phyloP scores from a whole-genome alignment of 2,888 invertebrate species.

The Eilema griseolum region DNA sequence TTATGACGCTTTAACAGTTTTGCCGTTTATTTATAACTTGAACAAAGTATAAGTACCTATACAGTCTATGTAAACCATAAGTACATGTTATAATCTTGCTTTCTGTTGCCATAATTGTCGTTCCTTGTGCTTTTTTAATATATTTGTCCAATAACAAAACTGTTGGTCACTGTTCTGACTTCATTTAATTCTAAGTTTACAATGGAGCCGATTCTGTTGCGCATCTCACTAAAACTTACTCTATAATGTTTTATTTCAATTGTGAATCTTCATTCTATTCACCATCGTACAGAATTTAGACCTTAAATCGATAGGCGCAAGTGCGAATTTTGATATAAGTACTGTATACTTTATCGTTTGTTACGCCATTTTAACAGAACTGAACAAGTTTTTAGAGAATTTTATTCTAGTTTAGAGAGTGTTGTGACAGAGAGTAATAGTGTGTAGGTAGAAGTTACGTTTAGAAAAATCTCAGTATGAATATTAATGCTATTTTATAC shows the following conservation, averaged over 20 bases:
- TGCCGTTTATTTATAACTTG: not conserved
- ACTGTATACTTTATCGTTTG: no score
- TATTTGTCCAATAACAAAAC: not conserved
- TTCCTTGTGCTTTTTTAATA: slow-evolving; percentile 38
- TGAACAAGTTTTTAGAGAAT: not conserved
- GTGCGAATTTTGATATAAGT: not conserved
- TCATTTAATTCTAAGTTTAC: not conserved
- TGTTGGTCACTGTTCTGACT: not conserved
- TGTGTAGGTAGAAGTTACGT: not conserved
- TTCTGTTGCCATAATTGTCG: slow-evolving; percentile 49
- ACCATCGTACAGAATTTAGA: no score
- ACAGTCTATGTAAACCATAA: not conserved
- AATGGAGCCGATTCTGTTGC: not conserved
- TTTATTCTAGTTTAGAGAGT: not conserved
- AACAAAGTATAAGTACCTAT: not conserved
- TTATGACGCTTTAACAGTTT: not conserved
- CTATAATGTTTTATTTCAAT: no score
- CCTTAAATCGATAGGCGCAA: not conserved
- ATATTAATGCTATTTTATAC: not conserved
- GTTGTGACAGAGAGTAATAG: not conserved
- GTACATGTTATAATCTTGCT: slow-evolving; percentile 8
- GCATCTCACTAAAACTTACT: not conserved
- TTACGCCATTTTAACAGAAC: not conserved
- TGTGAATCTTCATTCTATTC: no score
- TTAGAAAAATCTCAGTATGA: not conserved